Evolutionary conservation across 2,113 vertebrate species (phyloP).

Genomic region (Orthochromis indermauri): DNA sequence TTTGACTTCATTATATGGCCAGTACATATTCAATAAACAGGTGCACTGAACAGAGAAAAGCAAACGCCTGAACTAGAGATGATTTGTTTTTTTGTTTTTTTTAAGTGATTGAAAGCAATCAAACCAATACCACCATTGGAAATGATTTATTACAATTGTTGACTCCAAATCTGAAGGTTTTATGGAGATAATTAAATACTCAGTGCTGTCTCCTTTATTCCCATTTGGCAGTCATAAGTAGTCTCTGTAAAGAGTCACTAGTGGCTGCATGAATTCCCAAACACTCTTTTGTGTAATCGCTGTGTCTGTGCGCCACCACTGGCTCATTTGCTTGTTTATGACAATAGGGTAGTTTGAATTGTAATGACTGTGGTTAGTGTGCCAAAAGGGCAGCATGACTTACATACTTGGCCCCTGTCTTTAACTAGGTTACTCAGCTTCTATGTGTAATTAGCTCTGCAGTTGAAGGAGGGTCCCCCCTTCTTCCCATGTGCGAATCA

Average conservation of each 20-base stretch:
- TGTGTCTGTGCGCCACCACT: not conserved
- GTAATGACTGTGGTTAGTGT: not conserved
- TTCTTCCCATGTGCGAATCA: not conserved
- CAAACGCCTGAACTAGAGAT: not conserved
- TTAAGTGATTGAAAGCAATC: not conserved
- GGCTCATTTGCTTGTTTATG: not conserved
- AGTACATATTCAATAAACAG: not conserved
- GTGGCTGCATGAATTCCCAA: not conserved
- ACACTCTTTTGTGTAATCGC: not conserved
- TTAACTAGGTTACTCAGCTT: not conserved
- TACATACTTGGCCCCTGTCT: not conserved
- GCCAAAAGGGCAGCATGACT: conserved; percentile 1
- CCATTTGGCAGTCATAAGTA: not conserved
- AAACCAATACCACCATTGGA: not conserved
- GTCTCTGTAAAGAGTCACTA: not conserved
- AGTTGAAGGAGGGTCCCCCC: not conserved
- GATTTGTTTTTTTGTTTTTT: not conserved
- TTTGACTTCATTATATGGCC: not conserved
- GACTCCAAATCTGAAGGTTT: not conserved
- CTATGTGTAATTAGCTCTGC: not conserved
- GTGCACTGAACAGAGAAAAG: not conserved
- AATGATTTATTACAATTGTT: not conserved
- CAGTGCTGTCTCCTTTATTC: not conserved
- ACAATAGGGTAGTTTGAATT: conserved; percentile 17
- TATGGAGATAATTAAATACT: not conserved